Evolutionary conservation across 2,113 vertebrate species (phyloP).

Genomic region (Perognathus longimembris): DNA sequence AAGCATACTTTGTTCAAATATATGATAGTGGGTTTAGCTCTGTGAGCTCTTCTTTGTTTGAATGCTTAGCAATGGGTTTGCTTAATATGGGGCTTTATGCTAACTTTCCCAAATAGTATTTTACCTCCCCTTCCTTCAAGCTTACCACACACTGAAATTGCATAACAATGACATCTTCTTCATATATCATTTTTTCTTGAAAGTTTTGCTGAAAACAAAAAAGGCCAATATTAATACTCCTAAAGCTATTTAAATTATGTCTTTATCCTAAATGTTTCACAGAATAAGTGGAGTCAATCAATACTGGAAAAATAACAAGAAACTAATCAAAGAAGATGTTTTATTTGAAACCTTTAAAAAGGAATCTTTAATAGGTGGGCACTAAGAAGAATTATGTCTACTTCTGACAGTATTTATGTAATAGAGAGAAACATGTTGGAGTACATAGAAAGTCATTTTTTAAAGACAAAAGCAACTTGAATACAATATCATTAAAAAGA

Average conservation of each 20-base stretch:
- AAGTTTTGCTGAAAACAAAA: conserved; percentile 48
- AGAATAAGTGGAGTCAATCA: not conserved
- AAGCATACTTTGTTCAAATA: not conserved
- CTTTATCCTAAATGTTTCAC: not conserved
- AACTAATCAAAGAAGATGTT: conserved; percentile 65
- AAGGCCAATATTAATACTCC: not conserved
- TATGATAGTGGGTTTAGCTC: not conserved
- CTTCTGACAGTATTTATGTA: conserved; percentile 65
- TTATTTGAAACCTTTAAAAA: conserved; percentile 56
- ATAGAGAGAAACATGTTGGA: conserved; percentile 11
- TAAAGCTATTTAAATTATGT: conserved; percentile 16
- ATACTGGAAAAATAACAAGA: conserved; percentile 56
- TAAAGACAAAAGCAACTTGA: conserved; percentile 75
- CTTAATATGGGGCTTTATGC: not conserved
- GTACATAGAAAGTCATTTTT: conserved; percentile 53
- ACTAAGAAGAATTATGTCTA: conserved; percentile 48
- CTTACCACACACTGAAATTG: not conserved
- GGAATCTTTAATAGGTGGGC: not conserved
- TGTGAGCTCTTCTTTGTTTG: not conserved
- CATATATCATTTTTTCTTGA: not conserved
- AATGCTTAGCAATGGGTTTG: not conserved
- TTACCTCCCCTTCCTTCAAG: not conserved
- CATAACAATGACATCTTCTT: not conserved
- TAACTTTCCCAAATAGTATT: not conserved
- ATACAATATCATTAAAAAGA: conserved; percentile 63